Percentiles rank a stretch among this genome's conserved stretches.
Evolutionary conservation across 2,113 vertebrate genomes (phyloP).

Genomic region (Centropristis striata): DNA sequence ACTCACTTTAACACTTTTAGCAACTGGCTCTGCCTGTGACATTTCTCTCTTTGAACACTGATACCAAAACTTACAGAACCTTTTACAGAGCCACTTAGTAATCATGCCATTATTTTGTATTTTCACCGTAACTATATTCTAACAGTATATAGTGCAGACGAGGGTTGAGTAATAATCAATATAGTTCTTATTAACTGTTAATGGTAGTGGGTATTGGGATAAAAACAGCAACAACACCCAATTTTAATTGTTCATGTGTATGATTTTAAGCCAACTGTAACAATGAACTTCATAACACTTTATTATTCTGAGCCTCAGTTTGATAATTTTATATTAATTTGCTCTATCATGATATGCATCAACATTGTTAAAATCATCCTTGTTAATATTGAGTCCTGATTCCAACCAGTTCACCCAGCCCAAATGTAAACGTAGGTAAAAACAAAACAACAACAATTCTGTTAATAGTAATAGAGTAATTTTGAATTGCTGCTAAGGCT

Average conservation of each 20-base stretch:
- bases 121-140: neutral
- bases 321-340: neutral
- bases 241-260: neutral
- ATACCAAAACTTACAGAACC: neutral
- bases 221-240: too few species aligned
- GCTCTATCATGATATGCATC: neutral
- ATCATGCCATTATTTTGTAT: neutral
- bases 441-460: neutral
- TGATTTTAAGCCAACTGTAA: neutral
- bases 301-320: neutral
- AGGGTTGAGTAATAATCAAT: neutral
- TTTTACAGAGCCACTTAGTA: neutral
- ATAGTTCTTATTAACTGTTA: neutral
- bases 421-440: neutral
- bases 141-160: neutral
- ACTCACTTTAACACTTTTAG: constrained; percentile 49
- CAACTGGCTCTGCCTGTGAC: constrained; percentile 13
- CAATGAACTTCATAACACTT: neutral
- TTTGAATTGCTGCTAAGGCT: neutral
- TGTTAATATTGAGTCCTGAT: neutral
- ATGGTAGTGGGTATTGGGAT: neutral
- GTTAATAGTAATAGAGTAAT: neutral
- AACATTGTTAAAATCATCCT: neutral
- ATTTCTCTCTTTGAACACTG: constrained; percentile 21
- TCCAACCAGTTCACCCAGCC: neutral